Conservation (phyloP, 2,113 vertebrate genomes). For the Cardinalis cardinalis region DNA sequence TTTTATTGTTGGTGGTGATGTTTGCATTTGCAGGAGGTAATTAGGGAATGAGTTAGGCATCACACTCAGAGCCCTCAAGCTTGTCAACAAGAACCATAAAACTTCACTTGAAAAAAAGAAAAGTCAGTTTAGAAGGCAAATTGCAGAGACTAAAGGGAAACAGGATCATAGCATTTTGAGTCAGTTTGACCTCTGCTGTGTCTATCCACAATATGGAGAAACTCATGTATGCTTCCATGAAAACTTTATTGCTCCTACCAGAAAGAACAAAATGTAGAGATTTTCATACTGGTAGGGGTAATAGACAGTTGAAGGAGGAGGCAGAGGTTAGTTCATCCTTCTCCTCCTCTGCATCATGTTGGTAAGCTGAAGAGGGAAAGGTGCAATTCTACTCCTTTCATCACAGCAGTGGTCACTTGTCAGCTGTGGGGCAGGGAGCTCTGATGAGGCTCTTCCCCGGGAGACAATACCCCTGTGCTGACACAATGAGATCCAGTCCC, state of each 20-base stretch:
- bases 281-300: background rate
- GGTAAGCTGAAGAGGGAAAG: background rate
- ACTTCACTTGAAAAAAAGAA: background rate
- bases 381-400: background rate
- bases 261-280: background rate
- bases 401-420: background rate
- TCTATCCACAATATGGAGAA: background rate
- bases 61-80: constrained; percentile 7
- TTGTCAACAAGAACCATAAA: constrained; percentile 39
- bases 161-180: background rate
- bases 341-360: background rate
- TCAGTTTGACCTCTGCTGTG: background rate
- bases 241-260: background rate
- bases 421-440: background rate
- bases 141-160: background rate
- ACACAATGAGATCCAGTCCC: constrained; percentile 6
- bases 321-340: background rate
- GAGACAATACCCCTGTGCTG: background rate
- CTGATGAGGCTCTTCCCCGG: background rate
- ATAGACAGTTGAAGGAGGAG: background rate
- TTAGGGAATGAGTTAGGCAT: constrained; percentile 36
- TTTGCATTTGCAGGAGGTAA: constrained; percentile 59
- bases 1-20: constrained; percentile 49
- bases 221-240: background rate
- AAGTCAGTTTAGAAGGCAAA: background rate